Evolutionary conservation across 2,113 vertebrate species (phyloP).

Genomic region (Xiphophorus hellerii): DNA sequence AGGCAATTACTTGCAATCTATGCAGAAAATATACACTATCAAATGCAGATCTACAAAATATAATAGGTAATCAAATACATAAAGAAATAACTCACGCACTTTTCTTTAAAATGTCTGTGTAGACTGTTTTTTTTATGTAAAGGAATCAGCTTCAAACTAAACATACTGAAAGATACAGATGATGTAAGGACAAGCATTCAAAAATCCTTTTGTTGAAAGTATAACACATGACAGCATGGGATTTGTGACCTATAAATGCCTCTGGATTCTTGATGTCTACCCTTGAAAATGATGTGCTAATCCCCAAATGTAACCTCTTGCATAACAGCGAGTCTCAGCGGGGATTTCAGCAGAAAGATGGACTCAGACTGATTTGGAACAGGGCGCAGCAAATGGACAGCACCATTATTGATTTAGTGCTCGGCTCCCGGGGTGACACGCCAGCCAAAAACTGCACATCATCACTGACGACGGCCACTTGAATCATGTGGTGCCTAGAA

Average conservation of each 20-base stretch:
- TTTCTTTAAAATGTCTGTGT: neutral
- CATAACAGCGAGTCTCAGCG: slow-evolving; percentile 61
- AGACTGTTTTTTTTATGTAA: neutral
- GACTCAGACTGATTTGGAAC: slow-evolving; percentile 54
- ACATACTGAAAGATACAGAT: neutral
- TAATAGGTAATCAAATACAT: neutral
- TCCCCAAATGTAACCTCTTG: slow-evolving; percentile 71
- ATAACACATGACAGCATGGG: slow-evolving; percentile 39
- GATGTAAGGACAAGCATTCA: neutral
- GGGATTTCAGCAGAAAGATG: slow-evolving; percentile 67
- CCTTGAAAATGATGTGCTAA: slow-evolving; percentile 70
- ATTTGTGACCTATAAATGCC: slow-evolving; percentile 60
- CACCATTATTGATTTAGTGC: slow-evolving; percentile 34
- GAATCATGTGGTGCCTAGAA: neutral
- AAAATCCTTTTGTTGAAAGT: slow-evolving; percentile 29
- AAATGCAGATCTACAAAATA: neutral
- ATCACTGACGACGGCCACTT: slow-evolving; percentile 4
- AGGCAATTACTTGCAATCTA: neutral
- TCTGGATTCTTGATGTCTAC: slow-evolving; percentile 61
- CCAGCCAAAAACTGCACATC: slow-evolving; percentile 23
- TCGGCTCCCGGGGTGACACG: slow-evolving; percentile 15
- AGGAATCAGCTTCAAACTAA: neutral
- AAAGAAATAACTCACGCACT: neutral
- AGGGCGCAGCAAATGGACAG: slow-evolving; percentile 48
- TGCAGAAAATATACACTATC: neutral